phyloP scores from a whole-genome alignment of 2,888 invertebrate species.

The Proisotoma minuta region DNA sequence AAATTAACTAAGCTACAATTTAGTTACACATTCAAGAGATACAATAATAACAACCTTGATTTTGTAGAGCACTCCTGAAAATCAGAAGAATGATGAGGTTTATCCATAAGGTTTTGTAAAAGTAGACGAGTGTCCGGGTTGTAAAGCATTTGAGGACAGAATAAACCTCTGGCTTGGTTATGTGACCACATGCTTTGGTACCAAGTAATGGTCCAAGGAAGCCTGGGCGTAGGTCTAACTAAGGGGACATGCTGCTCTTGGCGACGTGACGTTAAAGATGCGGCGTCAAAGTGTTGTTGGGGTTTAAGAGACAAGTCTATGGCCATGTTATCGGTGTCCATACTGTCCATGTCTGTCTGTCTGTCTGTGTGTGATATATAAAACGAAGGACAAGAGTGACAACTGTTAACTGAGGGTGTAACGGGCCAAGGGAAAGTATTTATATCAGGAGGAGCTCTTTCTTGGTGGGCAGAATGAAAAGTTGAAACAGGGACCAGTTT shows the following conservation, averaged over 20 bases:
- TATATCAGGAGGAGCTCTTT: background rate
- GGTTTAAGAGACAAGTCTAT: conserved; percentile 42
- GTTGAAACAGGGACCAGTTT: conserved; percentile 5
- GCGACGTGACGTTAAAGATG: conserved; percentile 17
- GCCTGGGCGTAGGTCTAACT: conserved; percentile 44
- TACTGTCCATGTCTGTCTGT: conserved; percentile 17
- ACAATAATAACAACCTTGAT: too few relatives aligned
- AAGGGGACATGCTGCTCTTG: conserved; percentile 16
- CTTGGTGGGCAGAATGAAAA: background rate
- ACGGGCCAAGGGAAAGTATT: background rate
- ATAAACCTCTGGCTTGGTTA: too few relatives aligned
- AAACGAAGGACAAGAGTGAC: too few relatives aligned
- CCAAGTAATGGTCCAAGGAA: conserved; percentile 47
- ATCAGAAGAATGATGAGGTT: background rate
- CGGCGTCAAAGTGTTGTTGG: too few relatives aligned
- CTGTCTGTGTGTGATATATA: too few relatives aligned
- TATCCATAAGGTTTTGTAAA: background rate
- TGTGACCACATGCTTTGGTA: conserved; percentile 43
- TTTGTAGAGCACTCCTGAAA: too few relatives aligned
- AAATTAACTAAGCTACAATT: too few relatives aligned
- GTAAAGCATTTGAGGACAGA: too few relatives aligned
- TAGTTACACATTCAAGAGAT: too few relatives aligned
- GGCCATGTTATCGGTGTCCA: conserved; percentile 25
- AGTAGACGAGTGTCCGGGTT: background rate
- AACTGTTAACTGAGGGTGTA: conserved; percentile 32